Conservation (phyloP, 2,113 vertebrate species). For the Tyto alba region DNA sequence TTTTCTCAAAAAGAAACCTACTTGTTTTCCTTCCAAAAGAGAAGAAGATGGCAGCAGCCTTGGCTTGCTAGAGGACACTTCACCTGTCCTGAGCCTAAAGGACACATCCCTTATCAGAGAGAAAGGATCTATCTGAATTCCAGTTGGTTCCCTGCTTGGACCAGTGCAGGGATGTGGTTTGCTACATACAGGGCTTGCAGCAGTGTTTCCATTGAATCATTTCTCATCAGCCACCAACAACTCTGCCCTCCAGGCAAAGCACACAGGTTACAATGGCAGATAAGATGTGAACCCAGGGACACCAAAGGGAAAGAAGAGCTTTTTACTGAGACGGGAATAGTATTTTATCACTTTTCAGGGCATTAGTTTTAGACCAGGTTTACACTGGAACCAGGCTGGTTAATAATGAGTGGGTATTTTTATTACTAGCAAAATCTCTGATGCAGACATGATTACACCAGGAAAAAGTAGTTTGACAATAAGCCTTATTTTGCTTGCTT, state of each 20-base stretch:
- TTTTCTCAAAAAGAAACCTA: neutral
- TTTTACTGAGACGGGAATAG: neutral
- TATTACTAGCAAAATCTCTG: neutral
- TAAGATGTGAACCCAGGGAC: neutral
- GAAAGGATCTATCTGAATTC: neutral
- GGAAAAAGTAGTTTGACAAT: neutral
- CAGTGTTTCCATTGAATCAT: neutral
- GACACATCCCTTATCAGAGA: neutral
- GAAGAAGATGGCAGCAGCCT: neutral
- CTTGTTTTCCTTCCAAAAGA: neutral
- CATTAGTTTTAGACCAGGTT: neutral
- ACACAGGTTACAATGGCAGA: neutral
- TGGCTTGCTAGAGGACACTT: neutral
- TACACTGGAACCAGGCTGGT: neutral
- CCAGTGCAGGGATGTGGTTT: neutral
- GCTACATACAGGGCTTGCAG: neutral
- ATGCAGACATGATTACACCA: neutral
- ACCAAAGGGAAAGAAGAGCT: neutral
- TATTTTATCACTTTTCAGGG: neutral
- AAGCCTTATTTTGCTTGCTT: neutral
- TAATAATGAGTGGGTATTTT: neutral
- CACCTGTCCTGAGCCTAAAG: neutral
- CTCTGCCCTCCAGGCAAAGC: slow-evolving; percentile 4
- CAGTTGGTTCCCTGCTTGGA: rapidly evolving
- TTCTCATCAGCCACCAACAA: slow-evolving; percentile 2